Conservation (phyloP, 2,888 invertebrate genomes). For the Callimorpha dominula region DNA sequence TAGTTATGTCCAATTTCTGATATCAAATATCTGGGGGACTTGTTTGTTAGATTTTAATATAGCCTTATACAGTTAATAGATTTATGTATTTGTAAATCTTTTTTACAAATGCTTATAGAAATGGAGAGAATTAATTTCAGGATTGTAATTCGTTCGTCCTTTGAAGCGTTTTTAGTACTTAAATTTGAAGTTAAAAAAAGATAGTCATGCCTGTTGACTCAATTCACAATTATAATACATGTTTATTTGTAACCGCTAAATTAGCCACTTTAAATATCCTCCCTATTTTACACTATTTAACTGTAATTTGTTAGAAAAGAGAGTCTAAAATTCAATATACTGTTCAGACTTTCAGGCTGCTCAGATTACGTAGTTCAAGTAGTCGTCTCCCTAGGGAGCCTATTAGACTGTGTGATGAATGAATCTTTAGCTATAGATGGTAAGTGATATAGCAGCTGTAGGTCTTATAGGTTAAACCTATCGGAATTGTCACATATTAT, state of each 20-base stretch:
- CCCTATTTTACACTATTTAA: no score
- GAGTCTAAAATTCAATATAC: background rate
- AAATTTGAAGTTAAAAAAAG: no score
- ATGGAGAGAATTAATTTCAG: background rate
- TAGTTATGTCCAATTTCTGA: background rate
- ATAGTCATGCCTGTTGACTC: no score
- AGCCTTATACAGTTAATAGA: background rate
- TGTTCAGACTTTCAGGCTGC: background rate
- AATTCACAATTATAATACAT: no score
- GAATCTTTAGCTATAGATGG: background rate
- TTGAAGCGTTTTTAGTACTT: no score
- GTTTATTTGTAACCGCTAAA: no score
- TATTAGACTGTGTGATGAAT: background rate
- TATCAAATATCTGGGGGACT: background rate
- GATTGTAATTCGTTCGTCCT: no score
- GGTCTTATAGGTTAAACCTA: background rate
- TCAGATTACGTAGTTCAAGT: background rate
- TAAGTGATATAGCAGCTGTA: background rate
- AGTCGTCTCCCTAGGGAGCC: background rate
- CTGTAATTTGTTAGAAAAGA: background rate
- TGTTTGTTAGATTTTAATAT: background rate
- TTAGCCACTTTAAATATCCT: no score
- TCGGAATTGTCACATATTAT: background rate
- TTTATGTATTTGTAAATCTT: slow-evolving; percentile 10
- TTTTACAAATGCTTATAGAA: background rate